Conservation (phyloP, 2,888 invertebrate genomes). For the Dione juno region DNA sequence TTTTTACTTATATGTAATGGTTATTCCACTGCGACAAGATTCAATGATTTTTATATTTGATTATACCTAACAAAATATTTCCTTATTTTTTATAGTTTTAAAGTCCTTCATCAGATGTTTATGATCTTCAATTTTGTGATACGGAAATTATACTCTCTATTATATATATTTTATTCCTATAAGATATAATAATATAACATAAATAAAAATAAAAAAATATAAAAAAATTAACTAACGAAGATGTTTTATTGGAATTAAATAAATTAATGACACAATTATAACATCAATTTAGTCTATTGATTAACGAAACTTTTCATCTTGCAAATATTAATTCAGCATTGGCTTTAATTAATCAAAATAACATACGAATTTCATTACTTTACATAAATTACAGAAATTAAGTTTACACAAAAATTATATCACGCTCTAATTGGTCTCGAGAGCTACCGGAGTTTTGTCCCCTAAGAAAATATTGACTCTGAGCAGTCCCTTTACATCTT, state of each 20-base stretch:
- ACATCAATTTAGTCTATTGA: not conserved
- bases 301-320: not conserved
- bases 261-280: not conserved
- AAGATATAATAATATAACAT: too few species aligned
- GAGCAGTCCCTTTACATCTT: slow-evolving; percentile 76
- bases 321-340: slow-evolving; percentile 3
- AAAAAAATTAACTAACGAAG: not conserved
- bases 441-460: slow-evolving; percentile 72
- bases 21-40: too few species aligned
- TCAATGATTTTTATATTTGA: too few species aligned
- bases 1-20: too few species aligned
- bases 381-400: slow-evolving; percentile 64
- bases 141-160: too few species aligned
- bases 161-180: too few species aligned
- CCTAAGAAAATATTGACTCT: slow-evolving; percentile 78
- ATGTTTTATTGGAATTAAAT: not conserved
- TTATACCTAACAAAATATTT: too few species aligned
- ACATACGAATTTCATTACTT: slow-evolving; percentile 43
- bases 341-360: slow-evolving; percentile 36
- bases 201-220: too few species aligned
- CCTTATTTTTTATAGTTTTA: too few species aligned
- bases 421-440: slow-evolving; percentile 79
- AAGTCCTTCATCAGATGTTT: too few species aligned
- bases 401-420: slow-evolving; percentile 79
- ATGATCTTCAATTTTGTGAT: too few species aligned